phyloP scores from a whole-genome alignment of 2,888 invertebrate genomes.

The Mylabris sibirica region DNA sequence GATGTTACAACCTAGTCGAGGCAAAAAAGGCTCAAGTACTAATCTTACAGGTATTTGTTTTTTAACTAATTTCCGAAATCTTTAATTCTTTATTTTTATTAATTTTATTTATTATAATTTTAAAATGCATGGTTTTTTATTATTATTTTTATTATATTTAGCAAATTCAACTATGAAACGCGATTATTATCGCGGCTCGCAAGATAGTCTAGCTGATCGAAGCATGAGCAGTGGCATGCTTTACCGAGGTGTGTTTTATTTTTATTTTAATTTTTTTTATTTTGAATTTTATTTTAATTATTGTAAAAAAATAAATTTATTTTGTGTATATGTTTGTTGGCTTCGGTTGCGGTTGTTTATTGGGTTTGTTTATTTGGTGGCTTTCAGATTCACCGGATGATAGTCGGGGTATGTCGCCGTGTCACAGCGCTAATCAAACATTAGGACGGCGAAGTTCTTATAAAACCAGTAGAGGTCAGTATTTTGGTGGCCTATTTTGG shows the following conservation, averaged over 20 bases:
- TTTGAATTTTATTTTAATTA: background rate
- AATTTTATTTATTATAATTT: slow-evolving; percentile 24
- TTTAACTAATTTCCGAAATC: slow-evolving; percentile 18
- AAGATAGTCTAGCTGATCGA: slow-evolving; percentile 83
- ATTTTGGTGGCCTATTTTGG: slow-evolving; percentile 15
- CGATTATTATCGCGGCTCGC: slow-evolving; percentile 91
- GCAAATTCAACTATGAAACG: slow-evolving; percentile 76
- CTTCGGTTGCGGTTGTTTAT: slow-evolving; percentile 36
- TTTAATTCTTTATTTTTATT: slow-evolving; percentile 31
- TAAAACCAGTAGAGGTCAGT: slow-evolving; percentile 86
- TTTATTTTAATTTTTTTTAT: slow-evolving; percentile 10
- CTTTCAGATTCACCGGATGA: slow-evolving; percentile 77
- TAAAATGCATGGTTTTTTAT: slow-evolving; percentile 28
- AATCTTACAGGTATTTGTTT: slow-evolving; percentile 77
- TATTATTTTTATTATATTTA: slow-evolving; percentile 48
- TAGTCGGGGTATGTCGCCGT: slow-evolving; percentile 77
- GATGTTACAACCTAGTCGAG: slow-evolving; percentile 73
- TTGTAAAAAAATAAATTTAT: background rate
- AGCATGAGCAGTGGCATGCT: slow-evolving; percentile 68
- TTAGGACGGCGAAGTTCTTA: slow-evolving; percentile 85
- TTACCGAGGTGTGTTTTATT: slow-evolving; percentile 73
- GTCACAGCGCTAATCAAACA: slow-evolving; percentile 69
- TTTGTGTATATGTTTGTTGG: slow-evolving; percentile 27
- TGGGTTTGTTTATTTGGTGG: slow-evolving; percentile 36
- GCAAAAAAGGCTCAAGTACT: slow-evolving; percentile 82